Base-by-base conservation (phyloP, 2,797 vertebrate genomes). In the Sylvilagus floridanus region DNA sequence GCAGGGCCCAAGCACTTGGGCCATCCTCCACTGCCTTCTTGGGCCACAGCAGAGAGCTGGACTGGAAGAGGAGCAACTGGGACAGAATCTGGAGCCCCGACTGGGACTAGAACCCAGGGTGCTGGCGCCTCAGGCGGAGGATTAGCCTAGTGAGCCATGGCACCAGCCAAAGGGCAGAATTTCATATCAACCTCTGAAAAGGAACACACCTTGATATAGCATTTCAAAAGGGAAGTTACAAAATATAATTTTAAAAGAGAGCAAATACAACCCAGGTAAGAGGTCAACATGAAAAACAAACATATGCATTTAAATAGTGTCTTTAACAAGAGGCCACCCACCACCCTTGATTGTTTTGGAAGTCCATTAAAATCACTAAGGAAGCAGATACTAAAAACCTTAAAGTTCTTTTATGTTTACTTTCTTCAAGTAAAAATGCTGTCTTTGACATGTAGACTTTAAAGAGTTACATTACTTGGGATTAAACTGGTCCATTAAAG, bases 401-500 rank as follows among this genome's bases (percentile, higher is more conserved):
- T 85, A 97, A 95, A 95, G 94, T 95, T 93, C 93, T 95, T 96
- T 86, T 88, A 81, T 93, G 94, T 95, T 97, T 94, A 96, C 78
- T 90, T 96, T 97, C 87, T 94, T 92, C 90, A 95, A 95, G 94
- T 95, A 95, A 97, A 96, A 94, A 96, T 94, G 87, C 87, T 96
- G 65, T 94, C 97, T 98, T 93, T 98, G 98, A 98, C 98, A 98
- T 96, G 62, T 65, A 98, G 92, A 96, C 98, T 98, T 98, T 98
- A 97, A 96, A 97, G 84, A 77, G 95, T 97, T 98, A 95, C 82
- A 97, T 97, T 98, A 96, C 42, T 96, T 95, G 95, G 96, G 98
- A 98, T 98, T 98, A 98, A 99, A 98, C 68, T 72, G 97, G 97
- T 97, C 98, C 98, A 91, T 97, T 97, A 98, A 78, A 97, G 96